Base-by-base conservation (phyloP, 2,797 vertebrate species). In the Megaceryle alcyon region DNA sequence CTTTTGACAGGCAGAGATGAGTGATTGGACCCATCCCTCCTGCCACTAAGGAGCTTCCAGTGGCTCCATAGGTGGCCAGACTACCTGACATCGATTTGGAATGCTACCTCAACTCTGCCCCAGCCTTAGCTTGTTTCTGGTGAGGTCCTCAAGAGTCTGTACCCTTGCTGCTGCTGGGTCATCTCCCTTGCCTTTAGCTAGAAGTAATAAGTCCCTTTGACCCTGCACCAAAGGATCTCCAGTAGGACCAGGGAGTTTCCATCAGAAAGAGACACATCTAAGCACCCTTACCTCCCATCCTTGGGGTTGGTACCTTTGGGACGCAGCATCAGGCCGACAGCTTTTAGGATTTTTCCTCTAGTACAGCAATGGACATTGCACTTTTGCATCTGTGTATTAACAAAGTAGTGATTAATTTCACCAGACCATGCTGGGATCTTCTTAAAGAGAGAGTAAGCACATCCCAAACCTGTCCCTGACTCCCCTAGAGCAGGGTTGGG, bases 381-480 rank as follows among this genome's bases (percentile, higher is more conserved):
- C 37, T 97, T 97, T 51, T 23, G 60, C 96, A 96, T 95, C 94
- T 95, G 96, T 54, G 94, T 29, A 48, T 94, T 91, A 90, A 90
- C 3, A 2, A 96, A 87, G 71, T 73, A 46, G 88, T 97, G 96
- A 97, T 97, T 97, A 96, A 97, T 97, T 94, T 92, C 92, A 44
- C 65, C 7, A 10, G 91, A 76, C 78, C 69, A 86, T 1, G 0
- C 72, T 16, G 53, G 92, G 81, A 82, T 89, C 87, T 61, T 71
- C 71, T 73, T 69, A 59, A 77, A 90, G 51, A 72, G 85, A 63
- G 37, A 88, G 56, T 89, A 86, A 59, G 85, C 83, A 46, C 90
- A 89, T 78, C 93, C 96, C 9, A 2, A 93, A 93, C 86, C 89
- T 3, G 75, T 54, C 73, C 68, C 35, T 3, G 18, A 2, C 76